These are phyloP conservation scores for Drosophila tanythrix DNA, from an alignment of 2,888 invertebrate genomes.

Conservation along the genomic window DNA sequence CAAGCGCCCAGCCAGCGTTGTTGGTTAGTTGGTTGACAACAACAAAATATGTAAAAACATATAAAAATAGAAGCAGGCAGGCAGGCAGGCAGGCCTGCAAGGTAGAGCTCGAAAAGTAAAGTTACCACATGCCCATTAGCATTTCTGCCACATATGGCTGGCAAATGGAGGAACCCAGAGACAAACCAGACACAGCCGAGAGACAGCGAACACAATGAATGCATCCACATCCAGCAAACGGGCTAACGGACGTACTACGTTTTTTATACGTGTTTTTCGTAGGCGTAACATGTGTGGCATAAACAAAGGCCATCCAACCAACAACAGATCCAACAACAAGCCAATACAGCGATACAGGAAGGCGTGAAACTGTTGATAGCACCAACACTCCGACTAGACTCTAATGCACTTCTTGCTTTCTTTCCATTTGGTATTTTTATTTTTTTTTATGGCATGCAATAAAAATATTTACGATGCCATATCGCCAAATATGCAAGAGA, in stretches of 20 bases:
- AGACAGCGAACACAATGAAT: constrained; percentile 39
- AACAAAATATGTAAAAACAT: constrained; percentile 54
- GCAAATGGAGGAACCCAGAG: constrained; percentile 65
- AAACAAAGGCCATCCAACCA: constrained; percentile 58
- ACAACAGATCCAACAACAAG: constrained; percentile 31
- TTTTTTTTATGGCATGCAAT: constrained; percentile 65
- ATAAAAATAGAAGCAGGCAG: constrained; percentile 51
- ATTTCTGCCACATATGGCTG: constrained; percentile 74
- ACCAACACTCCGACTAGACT: constrained; percentile 43
- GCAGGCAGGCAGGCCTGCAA: constrained; percentile 15
- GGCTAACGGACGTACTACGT: constrained; percentile 47
- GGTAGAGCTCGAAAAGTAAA: constrained; percentile 52
- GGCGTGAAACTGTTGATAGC: constrained; percentile 77
- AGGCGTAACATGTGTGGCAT: constrained; percentile 80
- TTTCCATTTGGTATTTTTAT: background rate
- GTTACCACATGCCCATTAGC: constrained; percentile 67
- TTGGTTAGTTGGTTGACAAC: constrained; percentile 18
- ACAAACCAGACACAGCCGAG: constrained; percentile 20
- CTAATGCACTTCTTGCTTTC: constrained; percentile 56
- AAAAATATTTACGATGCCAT: constrained; percentile 75
- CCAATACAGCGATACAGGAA: constrained; percentile 50
- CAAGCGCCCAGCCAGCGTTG: constrained; percentile 51
- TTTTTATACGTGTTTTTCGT: constrained; percentile 67
- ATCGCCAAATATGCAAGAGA: constrained; percentile 67
- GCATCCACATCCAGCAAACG: constrained; percentile 16